A percentile compares a stretch with the other conserved stretches of the same genome.
phyloP scores from a whole-genome alignment of 2,113 vertebrate species.

The Taurulus bubalis region DNA sequence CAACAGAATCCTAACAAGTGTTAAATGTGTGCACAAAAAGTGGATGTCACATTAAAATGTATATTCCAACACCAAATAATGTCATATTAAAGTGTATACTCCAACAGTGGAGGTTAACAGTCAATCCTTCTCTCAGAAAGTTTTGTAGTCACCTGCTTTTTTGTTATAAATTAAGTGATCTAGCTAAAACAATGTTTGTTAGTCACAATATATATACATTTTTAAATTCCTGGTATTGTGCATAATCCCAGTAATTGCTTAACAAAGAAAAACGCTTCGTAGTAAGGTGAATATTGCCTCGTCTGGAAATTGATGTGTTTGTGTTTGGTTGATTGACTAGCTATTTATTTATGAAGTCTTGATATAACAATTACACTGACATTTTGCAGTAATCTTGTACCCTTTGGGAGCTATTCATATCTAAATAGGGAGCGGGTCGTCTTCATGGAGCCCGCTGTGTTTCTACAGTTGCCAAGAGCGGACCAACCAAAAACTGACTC shows the following conservation, averaged over 20 bases:
- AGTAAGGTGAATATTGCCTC: not conserved
- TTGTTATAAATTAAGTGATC: constrained; percentile 7
- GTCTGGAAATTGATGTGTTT: not conserved
- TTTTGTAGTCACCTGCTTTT: constrained; percentile 74
- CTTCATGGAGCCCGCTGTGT: not conserved
- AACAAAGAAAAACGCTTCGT: not conserved
- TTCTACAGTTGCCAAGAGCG: not conserved
- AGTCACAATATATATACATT: not conserved
- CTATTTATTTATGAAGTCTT: not conserved
- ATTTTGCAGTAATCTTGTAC: not conserved
- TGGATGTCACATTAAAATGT: constrained; percentile 62
- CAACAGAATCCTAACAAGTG: constrained; percentile 32
- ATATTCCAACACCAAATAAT: constrained; percentile 66
- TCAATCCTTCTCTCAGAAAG: constrained; percentile 61
- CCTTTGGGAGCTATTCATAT: not conserved
- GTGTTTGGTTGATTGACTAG: not conserved
- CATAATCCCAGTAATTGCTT: not conserved
- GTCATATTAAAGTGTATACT: constrained; percentile 62
- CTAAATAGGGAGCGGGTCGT: not conserved
- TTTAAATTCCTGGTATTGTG: not conserved
- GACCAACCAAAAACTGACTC: not conserved
- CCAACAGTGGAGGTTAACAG: constrained; percentile 71
- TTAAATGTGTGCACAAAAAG: constrained; percentile 65
- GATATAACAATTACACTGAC: not conserved
- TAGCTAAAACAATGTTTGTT: constrained; percentile 2